phyloP scores from a whole-genome alignment of 2,888 invertebrate species.

The Drosophila engyochracea region DNA sequence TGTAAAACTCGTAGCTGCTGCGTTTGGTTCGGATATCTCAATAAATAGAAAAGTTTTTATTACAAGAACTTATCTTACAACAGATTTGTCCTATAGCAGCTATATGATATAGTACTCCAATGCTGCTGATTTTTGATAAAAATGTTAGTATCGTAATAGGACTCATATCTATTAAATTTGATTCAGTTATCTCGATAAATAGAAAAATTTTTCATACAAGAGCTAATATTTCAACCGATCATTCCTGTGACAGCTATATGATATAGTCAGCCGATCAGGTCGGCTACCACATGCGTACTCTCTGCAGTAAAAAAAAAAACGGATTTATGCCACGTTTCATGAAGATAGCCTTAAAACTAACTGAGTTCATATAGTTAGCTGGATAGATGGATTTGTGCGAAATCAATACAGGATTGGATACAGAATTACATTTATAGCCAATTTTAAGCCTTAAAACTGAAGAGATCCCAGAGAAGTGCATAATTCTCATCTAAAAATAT shows the following conservation, averaged over 20 bases:
- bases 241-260: neutral
- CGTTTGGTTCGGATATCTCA: too few species aligned
- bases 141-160: too few species aligned
- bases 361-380: neutral
- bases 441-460: too few species aligned
- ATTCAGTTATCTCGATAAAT: rapidly evolving
- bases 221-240: neutral
- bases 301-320: neutral
- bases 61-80: too few species aligned
- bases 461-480: neutral
- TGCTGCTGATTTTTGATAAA: too few species aligned
- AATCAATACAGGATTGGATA: neutral
- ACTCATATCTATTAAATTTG: neutral
- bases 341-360: neutral
- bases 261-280: neutral
- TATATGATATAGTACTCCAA: neutral
- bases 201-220: neutral
- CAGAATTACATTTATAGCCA: neutral
- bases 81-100: too few species aligned
- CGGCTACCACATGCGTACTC: neutral
- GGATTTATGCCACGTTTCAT: neutral
- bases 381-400: neutral
- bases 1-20: too few species aligned
- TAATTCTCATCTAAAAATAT: too few species aligned
- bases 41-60: too few species aligned